Evolutionary conservation across 1,140 invertebrate genomes (phyloP).

Genomic region (Drosophila neocordata): DNA sequence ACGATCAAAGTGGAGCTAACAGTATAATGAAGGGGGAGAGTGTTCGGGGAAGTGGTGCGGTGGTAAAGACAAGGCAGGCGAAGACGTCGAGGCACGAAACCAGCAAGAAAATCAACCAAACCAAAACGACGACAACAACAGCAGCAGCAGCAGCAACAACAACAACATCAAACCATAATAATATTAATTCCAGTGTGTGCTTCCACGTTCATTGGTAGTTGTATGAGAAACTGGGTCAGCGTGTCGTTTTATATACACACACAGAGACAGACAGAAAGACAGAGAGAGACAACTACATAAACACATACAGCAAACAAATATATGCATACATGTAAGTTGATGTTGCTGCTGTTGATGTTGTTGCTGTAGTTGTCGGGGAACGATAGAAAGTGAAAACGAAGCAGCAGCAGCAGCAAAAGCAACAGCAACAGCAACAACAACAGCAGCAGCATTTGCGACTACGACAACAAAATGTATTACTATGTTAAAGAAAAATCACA

Average conservation of each 20-base stretch:
- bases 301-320: slow-evolving; percentile 48
- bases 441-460: slow-evolving; percentile 55
- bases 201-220: slow-evolving; percentile 67
- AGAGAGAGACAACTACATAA: slow-evolving; percentile 14
- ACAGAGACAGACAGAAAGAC: slow-evolving; percentile 29
- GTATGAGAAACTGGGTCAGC: slow-evolving; percentile 80
- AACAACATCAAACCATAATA: slow-evolving; percentile 67
- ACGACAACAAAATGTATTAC: slow-evolving; percentile 71
- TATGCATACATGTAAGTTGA: slow-evolving; percentile 77
- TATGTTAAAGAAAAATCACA: slow-evolving; percentile 75
- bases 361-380: slow-evolving; percentile 44
- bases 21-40: not conserved
- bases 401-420: slow-evolving; percentile 35
- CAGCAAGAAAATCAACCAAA: slow-evolving; percentile 76
- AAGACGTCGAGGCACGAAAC: slow-evolving; percentile 56
- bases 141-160: slow-evolving; percentile 41
- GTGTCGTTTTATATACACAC: slow-evolving; percentile 68
- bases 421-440: slow-evolving; percentile 29
- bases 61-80: slow-evolving; percentile 27
- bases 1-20: slow-evolving; percentile 31
- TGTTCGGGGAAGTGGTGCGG: not conserved
- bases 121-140: slow-evolving; percentile 54
- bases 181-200: slow-evolving; percentile 81
- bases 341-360: slow-evolving; percentile 54
- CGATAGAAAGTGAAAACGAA: slow-evolving; percentile 81